phyloP scores from a whole-genome alignment of 92 coral and sea anemone genomes.

The Palythoa heliodiscus region DNA sequence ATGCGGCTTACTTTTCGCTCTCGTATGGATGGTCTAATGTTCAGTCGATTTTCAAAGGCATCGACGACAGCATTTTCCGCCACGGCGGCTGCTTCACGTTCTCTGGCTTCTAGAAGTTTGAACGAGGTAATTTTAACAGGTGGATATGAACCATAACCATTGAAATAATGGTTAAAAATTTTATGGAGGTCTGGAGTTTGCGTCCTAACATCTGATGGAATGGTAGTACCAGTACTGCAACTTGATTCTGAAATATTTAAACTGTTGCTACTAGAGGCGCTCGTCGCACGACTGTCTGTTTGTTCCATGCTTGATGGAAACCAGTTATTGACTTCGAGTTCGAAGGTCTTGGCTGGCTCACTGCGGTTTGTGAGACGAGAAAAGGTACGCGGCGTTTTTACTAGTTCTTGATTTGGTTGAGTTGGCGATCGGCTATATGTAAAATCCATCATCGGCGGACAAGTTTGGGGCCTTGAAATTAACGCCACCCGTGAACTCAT shows the following conservation, averaged over 20 bases:
- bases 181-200: conserved; percentile 82
- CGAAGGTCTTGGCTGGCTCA: conserved; percentile 53
- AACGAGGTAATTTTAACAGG: conserved; percentile 57
- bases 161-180: conserved; percentile 71
- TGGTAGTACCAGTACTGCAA: conserved; percentile 30
- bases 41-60: not conserved
- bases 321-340: conserved; percentile 42
- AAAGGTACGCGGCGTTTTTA: conserved; percentile 44
- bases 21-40: not conserved
- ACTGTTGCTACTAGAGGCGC: conserved; percentile 50
- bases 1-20: conserved; percentile 11
- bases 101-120: conserved; percentile 10
- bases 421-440: not conserved
- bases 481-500: conserved; percentile 14
- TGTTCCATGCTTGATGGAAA: conserved; percentile 8
- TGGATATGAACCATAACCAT: conserved; percentile 36
- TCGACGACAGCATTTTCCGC: not conserved
- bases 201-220: conserved; percentile 69
- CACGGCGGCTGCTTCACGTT: conserved; percentile 14
- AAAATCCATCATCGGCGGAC: conserved; percentile 32
- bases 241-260: conserved; percentile 31
- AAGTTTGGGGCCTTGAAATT: conserved; percentile 67
- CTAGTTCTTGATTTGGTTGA: not conserved
- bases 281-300: conserved; percentile 19
- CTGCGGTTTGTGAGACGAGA: conserved; percentile 71